phyloP scores from a whole-genome alignment of 2,113 vertebrate species.

The Burhinus oedicnemus region DNA sequence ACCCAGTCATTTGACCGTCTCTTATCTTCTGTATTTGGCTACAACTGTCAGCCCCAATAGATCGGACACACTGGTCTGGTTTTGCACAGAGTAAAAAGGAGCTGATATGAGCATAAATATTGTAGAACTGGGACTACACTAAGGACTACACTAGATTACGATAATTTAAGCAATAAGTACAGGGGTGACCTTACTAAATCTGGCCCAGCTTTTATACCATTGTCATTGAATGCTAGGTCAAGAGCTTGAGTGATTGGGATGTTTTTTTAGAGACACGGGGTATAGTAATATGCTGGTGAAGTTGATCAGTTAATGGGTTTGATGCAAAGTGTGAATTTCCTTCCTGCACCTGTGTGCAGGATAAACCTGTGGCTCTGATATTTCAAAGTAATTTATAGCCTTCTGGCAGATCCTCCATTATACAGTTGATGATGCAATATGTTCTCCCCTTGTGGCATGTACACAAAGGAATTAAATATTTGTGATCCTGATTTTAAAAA shows the following conservation, averaged over 20 bases:
- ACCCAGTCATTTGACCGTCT: fast-evolving
- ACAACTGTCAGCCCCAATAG: not conserved
- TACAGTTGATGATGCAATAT: not conserved
- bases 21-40: not conserved
- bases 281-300: not conserved
- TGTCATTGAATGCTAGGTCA: not conserved
- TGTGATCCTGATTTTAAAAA: not conserved
- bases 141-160: not conserved
- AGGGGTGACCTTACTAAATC: not conserved
- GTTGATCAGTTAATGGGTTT: not conserved
- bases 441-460: not conserved
- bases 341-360: not conserved
- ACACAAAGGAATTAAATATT: not conserved
- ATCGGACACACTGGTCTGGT: not conserved
- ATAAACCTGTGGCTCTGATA: not conserved
- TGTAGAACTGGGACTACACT: not conserved
- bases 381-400: not conserved
- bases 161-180: not conserved
- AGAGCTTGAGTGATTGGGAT: not conserved
- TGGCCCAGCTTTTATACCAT: not conserved
- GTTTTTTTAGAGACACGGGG: not conserved
- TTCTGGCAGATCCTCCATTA: not conserved
- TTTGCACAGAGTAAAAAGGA: not conserved
- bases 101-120: not conserved
- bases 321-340: not conserved